These are phyloP conservation scores for Phataginus tetradactyla DNA, from an alignment of 2,797 vertebrate species.

Conservation along the genomic window DNA sequence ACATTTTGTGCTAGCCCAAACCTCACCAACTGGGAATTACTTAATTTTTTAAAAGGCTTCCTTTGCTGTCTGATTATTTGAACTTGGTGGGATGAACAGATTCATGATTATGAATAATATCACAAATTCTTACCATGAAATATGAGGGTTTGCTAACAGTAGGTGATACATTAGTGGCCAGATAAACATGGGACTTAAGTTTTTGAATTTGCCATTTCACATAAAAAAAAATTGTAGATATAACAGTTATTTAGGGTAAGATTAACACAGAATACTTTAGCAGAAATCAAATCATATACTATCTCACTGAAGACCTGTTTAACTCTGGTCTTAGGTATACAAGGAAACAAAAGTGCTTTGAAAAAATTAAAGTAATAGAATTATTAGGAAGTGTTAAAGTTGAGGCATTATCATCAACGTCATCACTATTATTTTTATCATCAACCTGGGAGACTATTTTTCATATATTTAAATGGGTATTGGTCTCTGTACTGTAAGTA, in stretches of 20 bases:
- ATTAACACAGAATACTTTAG: background rate
- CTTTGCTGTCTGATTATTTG: background rate
- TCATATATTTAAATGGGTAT: background rate
- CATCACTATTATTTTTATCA: background rate
- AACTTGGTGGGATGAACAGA: background rate
- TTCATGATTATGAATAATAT: background rate
- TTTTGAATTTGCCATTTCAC: background rate
- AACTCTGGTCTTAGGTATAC: background rate
- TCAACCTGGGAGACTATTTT: background rate
- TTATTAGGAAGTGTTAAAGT: background rate
- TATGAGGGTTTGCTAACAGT: background rate
- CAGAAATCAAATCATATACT: background rate
- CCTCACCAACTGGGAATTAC: background rate
- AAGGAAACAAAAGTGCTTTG: constrained; percentile 5
- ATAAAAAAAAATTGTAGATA: too few relatives aligned
- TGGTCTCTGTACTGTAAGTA: background rate
- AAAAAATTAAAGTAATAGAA: background rate
- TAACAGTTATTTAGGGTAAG: background rate
- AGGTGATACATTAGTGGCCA: background rate
- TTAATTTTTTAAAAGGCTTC: background rate
- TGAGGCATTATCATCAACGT: background rate
- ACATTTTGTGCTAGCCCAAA: background rate
- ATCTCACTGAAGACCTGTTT: background rate
- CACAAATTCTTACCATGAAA: background rate
- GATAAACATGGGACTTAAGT: background rate